Evolutionary conservation across 2,113 vertebrate species (phyloP), one percentile per base, ranked within the genome.

Genomic region (Microtus pennsylvanicus): DNA sequence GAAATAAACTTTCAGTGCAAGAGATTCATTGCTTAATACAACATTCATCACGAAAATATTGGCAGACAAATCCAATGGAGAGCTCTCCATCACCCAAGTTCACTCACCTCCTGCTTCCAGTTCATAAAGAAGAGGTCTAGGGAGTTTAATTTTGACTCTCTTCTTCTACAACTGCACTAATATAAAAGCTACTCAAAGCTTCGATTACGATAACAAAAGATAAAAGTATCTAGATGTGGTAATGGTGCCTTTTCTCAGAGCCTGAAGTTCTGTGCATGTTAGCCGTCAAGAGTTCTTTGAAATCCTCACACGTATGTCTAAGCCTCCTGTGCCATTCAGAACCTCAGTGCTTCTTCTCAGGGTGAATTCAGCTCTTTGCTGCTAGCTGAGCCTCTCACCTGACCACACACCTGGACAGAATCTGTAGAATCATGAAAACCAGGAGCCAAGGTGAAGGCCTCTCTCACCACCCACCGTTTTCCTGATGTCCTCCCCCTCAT

Each of bases 401-500:
- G 42, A 45, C 30, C 67, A 33, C 1, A 7, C 38, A 78, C n/a
- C 38, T 69, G 69, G 45, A 8, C 33, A 61, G 81, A 12, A 22
- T 38, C 58, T 52, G 1, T 0, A 35, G n/a, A 30, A 70, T 17
- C 30, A 28, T 50, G 33, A 24, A 30, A 81, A 14, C 7, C 33
- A 11, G 13, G 13, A 17, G 28, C 55, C 12, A 76, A 70, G 17
- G 38, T 11, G 52, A 72, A 61, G 52, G 9, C 13, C 38, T 24
- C 38, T 67, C 5, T 17, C 13, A 26, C 52, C 26, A 52, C 42
- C 35, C 93, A 95, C 97, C 1, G 10, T 69, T 52, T 95, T 96
- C 97, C 95, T 88, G 92, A 95, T 96, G 93, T 96, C 96, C 96
- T 92, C 87, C 30, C 72, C 95, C 95, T 94, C 97, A 94, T 76